Percentiles rank a stretch among this genome's conserved stretches.
phyloP scores from a whole-genome alignment of 2,888 invertebrate species.

The Drosophila algonquin region DNA sequence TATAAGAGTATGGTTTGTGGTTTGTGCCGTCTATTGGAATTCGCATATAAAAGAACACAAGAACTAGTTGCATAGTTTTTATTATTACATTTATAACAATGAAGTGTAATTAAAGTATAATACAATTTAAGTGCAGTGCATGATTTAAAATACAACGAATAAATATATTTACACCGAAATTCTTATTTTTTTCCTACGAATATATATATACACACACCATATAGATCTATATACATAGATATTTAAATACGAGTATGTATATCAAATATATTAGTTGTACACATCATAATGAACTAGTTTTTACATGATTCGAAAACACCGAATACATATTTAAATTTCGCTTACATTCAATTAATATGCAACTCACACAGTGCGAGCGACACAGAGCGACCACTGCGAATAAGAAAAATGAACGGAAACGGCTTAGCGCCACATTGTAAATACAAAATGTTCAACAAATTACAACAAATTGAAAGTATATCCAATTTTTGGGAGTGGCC shows the following conservation, averaged over 20 bases:
- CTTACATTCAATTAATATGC: conserved; percentile 74
- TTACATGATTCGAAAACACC: conserved; percentile 58
- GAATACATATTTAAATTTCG: conserved; percentile 68
- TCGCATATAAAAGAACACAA: conserved; percentile 28
- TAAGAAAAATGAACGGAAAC: conserved; percentile 45
- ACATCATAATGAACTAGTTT: conserved; percentile 70
- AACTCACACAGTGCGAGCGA: conserved; percentile 52
- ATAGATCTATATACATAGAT: conserved; percentile 58
- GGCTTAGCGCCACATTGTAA: conserved; percentile 40
- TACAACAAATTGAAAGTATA: conserved; percentile 46
- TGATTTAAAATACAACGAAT: conserved; percentile 82
- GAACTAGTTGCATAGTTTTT: conserved; percentile 58
- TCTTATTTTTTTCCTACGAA: conserved; percentile 66
- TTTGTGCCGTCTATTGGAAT: conserved; percentile 52
- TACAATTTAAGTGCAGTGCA: conserved; percentile 60
- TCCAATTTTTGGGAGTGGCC: conserved; percentile 56
- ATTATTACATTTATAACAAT: conserved; percentile 35
- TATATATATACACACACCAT: conserved; percentile 58
- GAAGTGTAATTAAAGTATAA: conserved; percentile 57
- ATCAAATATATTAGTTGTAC: conserved; percentile 71
- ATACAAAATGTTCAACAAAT: conserved; percentile 56
- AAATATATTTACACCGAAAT: conserved; percentile 74
- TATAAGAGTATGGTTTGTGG: conserved; percentile 46
- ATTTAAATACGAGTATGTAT: conserved; percentile 53
- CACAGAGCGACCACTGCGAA: conserved; percentile 22